These are phyloP conservation scores for Watsonalla cultraria DNA, from an alignment of 2,888 invertebrate species.

Conservation along the genomic window DNA sequence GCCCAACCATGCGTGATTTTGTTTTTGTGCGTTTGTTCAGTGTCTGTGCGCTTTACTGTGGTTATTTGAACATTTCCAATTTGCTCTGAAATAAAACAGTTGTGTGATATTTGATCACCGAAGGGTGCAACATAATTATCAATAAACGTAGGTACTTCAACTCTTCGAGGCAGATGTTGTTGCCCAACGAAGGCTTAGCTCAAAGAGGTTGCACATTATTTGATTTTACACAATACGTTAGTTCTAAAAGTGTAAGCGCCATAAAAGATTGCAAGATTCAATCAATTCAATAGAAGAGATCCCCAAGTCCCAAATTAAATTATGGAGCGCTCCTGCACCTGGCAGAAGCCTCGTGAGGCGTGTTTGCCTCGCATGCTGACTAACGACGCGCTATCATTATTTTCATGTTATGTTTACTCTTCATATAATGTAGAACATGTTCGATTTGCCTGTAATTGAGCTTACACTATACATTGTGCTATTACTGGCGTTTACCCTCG, in stretches of 20 bases:
- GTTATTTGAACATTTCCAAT: slow-evolving; percentile 63
- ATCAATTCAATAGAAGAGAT: slow-evolving; percentile 73
- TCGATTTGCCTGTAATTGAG: too few relatives aligned
- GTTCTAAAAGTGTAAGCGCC: slow-evolving; percentile 35
- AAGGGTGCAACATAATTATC: slow-evolving; percentile 22
- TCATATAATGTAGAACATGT: slow-evolving; percentile 9
- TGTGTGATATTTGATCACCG: slow-evolving; percentile 44
- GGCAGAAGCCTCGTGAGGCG: slow-evolving; percentile 54
- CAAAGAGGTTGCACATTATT: too few relatives aligned
- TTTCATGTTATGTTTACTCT: slow-evolving; percentile 45
- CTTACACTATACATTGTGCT: too few relatives aligned
- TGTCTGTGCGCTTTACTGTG: slow-evolving; percentile 60
- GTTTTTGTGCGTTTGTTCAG: slow-evolving; percentile 71
- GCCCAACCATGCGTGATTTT: slow-evolving; percentile 69
- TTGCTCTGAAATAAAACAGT: slow-evolving; percentile 57
- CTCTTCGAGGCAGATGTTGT: too few relatives aligned
- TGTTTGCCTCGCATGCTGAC: slow-evolving; percentile 47
- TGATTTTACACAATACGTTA: not conserved
- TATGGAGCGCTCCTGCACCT: slow-evolving; percentile 75
- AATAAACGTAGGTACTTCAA: not conserved
- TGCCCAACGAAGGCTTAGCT: too few relatives aligned
- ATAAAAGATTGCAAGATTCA: slow-evolving; percentile 69
- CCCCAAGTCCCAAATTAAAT: slow-evolving; percentile 78
- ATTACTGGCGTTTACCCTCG: too few relatives aligned
- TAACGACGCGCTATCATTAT: slow-evolving; percentile 62